Evolutionary conservation across 2,797 vertebrate species (phyloP), one percentile per base, ranked within the genome.

Genomic region (Buphagus erythrorhynchus): DNA sequence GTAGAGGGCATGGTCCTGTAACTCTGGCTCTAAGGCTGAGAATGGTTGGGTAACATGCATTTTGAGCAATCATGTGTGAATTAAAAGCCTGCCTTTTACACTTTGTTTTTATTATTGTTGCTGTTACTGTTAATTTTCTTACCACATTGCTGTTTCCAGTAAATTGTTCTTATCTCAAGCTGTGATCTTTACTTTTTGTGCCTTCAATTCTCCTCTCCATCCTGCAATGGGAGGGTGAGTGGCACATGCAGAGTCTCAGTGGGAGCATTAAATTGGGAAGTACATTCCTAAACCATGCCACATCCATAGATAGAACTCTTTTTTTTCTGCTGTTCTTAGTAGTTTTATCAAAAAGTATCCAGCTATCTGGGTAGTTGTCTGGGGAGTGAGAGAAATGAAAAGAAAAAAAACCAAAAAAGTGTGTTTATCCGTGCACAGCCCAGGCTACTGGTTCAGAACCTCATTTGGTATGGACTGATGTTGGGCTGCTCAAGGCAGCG

Each of bases 211-310:
- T 38, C 18, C 5, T 40, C 21, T 46, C 52, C 36, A n/a, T 28
- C 6, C 25, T 26, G 7, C 40, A 67, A 1, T 0, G 0, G 38
- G 46, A 19, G 17, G 45, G 24, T 38, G 38, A 46, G 13, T 10
- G 63, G 46, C 29, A 33, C 6, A 33, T 11, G 11, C 40, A 61
- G 26, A 59, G 18, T n/a, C 26, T 35, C 54, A 42, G 10, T 13
- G 20, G 15, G 21, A 46, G 46, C 35, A 46, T 26, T 26, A 14
- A 54, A 22, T 1, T 59, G 17, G 10, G 13, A 8, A 22, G 10
- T 28, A 46, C 15, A 31, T n/a, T 67, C 61, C 46, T 31, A 40
- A 67, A 46, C 7, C 7, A 31, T 16, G 40, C 11, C 29, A 33
- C 24, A 46, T 15, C 21, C 40, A 25, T 0, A 54, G 14, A 22